Evolutionary conservation across 1,140 invertebrate species (phyloP).

Genomic region (Wasmannia auropunctata): DNA sequence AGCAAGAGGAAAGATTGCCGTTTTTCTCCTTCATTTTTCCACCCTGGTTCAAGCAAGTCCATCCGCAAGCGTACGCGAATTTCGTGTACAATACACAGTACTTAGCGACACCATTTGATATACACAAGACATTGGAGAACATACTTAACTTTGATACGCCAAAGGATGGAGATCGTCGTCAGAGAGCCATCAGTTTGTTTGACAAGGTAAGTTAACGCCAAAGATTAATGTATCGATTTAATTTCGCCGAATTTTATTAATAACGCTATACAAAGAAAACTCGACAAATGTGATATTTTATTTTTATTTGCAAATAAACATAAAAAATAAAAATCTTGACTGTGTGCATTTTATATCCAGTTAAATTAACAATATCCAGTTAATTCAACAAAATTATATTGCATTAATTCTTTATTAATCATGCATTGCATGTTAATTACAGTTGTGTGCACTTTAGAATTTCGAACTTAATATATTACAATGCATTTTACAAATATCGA

Average conservation of each 20-base stretch:
- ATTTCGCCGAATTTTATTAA: background rate
- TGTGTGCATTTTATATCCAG: background rate
- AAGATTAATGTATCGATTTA: background rate
- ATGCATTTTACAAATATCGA: background rate
- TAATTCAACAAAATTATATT: background rate
- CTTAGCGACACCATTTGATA: constrained; percentile 93
- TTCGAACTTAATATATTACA: background rate
- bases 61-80: constrained; percentile 88
- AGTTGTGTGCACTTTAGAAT: background rate
- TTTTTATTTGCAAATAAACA: background rate
- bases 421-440: background rate
- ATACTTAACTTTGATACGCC: constrained; percentile 86
- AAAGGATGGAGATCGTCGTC: constrained; percentile 84
- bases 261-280: background rate
- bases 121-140: constrained; percentile 90
- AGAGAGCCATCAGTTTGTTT: constrained; percentile 90
- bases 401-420: background rate
- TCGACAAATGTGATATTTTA: background rate
- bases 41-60: constrained; percentile 87
- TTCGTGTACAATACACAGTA: constrained; percentile 89
- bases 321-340: background rate
- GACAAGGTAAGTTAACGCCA: constrained; percentile 85
- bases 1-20: constrained; percentile 95
- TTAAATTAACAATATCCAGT: background rate
- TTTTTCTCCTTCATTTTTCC: constrained; percentile 94